Evolutionary conservation across 2,113 vertebrate genomes (phyloP), one percentile per base, ranked within the genome.

Genomic region (Carlito syrichta): DNA sequence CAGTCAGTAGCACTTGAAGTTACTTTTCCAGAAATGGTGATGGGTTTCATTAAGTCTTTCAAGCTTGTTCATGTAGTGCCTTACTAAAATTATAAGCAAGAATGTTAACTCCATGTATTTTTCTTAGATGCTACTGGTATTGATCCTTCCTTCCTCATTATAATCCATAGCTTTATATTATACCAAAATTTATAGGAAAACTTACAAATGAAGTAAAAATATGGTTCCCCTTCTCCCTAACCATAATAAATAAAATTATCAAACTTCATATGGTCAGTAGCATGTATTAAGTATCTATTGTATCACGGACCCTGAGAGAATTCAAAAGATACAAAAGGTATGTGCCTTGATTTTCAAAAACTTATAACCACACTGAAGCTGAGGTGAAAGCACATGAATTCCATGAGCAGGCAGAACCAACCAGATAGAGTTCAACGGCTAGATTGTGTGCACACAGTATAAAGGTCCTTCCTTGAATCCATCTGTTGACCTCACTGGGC

Each of bases 1-100:
- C 40, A 69, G 38, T 66, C 20, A 27, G 30, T 54, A 32, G n/a
- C 62, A 74, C 54, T 92, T 52, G 32, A n/a, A 45, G 32, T 94
- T 62, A 32, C 43, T 56, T 84, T 86, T 83, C 13, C 45, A 54
- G 43, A 74, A 79, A 2, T 13, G 3, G 27, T 22, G 1, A 74
- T 68, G 30, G 25, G 1, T 66, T 86, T 93, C 71, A 52, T 25
- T 22, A 86, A 88, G 40, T 16, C 48, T 89, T 78, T 79, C 54
- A 84, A 78, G 89, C 5, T 68, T 7, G 4, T 48, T 38, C 6
- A 38, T 82, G 3, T 68, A n/a, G 6, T 56, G 3, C 8, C 35
- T 94, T 88, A 66, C 77, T 94, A 56, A 96, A 81, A 92, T 50
- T 25, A 83, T 14, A 88, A 86, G 50, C 56, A 90, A 91, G n/a